These are phyloP conservation scores for Morus bassanus DNA, from an alignment of 2,797 vertebrate species.

Conservation along the genomic window DNA sequence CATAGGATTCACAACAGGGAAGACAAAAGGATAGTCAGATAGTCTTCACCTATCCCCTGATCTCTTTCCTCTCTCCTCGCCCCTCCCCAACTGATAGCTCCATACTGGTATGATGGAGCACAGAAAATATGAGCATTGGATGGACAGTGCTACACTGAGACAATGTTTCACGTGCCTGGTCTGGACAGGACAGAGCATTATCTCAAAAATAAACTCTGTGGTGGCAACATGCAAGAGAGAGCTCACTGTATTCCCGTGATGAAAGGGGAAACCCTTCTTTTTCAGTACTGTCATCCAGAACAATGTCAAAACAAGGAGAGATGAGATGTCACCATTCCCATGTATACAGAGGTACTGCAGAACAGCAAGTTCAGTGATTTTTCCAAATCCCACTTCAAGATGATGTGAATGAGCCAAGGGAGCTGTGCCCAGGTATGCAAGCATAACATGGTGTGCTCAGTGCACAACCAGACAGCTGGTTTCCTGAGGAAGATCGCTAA, in stretches of 20 bases:
- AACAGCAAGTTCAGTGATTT: neutral
- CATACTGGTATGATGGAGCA: neutral
- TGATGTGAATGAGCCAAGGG: neutral
- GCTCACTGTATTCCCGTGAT: neutral
- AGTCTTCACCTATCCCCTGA: neutral
- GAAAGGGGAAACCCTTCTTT: neutral
- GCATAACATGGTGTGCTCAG: neutral
- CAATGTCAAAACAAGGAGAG: neutral
- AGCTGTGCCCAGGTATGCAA: neutral
- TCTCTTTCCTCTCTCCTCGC: accelerated
- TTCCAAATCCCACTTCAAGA: neutral
- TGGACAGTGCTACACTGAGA: neutral
- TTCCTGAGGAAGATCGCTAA: neutral
- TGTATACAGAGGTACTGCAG: neutral
- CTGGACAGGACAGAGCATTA: neutral
- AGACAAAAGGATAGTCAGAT: neutral
- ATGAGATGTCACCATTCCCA: neutral
- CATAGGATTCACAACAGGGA: neutral
- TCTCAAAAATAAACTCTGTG: neutral
- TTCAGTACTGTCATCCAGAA: neutral
- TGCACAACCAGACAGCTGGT: neutral
- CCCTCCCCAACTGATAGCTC: neutral
- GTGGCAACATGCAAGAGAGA: neutral
- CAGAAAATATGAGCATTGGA: neutral
- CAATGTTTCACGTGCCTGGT: neutral